Conservation (phyloP, 2,113 vertebrate genomes). For the Oncorhynchus clarkii region DNA sequence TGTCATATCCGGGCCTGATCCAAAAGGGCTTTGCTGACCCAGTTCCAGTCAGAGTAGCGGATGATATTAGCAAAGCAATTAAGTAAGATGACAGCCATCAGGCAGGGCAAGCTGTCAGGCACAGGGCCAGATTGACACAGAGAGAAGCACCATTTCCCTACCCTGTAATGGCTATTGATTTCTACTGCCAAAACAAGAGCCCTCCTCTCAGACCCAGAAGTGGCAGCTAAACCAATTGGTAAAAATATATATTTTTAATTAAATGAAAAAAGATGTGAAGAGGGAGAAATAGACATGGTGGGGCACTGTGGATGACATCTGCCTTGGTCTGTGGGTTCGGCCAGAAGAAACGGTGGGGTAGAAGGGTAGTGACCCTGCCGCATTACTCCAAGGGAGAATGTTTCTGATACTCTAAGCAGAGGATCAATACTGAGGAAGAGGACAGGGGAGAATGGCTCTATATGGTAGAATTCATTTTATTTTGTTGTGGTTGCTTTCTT, state of each 20-base stretch:
- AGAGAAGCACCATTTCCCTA: constrained; percentile 34
- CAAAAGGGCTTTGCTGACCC: constrained; percentile 62
- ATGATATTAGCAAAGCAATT: constrained; percentile 75
- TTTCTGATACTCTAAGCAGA: background rate
- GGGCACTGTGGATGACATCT: background rate
- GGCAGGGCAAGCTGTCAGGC: constrained; percentile 62
- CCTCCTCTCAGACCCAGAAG: constrained; percentile 15
- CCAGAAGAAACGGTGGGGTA: too few relatives aligned
- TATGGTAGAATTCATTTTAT: background rate
- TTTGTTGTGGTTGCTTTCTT: background rate
- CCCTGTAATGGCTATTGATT: constrained; percentile 68
- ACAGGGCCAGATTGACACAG: constrained; percentile 55
- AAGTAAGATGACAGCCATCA: constrained; percentile 71
- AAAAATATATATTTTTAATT: background rate
- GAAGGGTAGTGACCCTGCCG: constrained; percentile 30
- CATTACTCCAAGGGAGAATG: constrained; percentile 12
- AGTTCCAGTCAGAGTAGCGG: constrained; percentile 63
- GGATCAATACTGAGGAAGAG: background rate
- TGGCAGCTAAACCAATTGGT: constrained; percentile 33
- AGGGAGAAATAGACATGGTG: background rate
- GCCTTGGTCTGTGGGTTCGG: constrained; percentile 10
- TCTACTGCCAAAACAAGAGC: constrained; percentile 61
- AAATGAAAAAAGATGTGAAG: background rate
- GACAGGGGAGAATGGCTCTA: background rate
- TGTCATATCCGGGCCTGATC: constrained; percentile 43